phyloP scores from a whole-genome alignment of 2,888 invertebrate species.

The Xylota segnis region DNA sequence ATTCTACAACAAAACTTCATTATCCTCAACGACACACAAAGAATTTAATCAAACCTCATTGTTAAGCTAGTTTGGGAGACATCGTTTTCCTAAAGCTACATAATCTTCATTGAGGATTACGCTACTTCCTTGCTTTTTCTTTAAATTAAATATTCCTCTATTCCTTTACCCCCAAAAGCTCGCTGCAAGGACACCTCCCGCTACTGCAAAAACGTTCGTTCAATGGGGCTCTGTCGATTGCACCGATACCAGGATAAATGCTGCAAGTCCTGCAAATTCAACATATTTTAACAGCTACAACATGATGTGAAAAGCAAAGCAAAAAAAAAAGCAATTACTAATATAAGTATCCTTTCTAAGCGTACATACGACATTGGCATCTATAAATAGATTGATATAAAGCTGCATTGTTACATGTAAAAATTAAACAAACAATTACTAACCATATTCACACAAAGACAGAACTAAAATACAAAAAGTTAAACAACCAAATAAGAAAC shows the following conservation, averaged over 20 bases:
- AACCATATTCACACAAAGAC: conserved; percentile 44
- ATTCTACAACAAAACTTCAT: too few relatives aligned
- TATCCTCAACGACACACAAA: too few relatives aligned
- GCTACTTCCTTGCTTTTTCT: too few relatives aligned
- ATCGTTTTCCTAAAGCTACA: too few relatives aligned
- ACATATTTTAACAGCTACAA: conserved; percentile 67
- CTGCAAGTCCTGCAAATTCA: conserved; percentile 90
- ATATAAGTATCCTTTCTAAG: conserved; percentile 48
- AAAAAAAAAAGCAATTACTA: conserved; percentile 49
- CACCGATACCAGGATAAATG: conserved; percentile 94
- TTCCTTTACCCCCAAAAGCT: conserved; percentile 85
- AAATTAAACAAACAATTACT: conserved; percentile 16
- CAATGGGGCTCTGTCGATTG: conserved; percentile 94
- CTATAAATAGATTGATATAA: conserved; percentile 53
- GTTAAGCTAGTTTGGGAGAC: too few relatives aligned
- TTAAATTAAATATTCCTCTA: too few relatives aligned
- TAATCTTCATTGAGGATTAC: too few relatives aligned
- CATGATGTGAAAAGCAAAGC: conserved; percentile 20
- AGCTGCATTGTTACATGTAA: conserved; percentile 54
- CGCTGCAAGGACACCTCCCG: conserved; percentile 93
- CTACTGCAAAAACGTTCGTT: conserved; percentile 94
- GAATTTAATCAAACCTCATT: too few relatives aligned
- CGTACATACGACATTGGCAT: conserved; percentile 50
- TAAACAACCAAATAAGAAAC: conserved; percentile 49
- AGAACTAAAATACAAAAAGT: conserved; percentile 33